Evolutionary conservation across 2,888 invertebrate species (phyloP).

Genomic region (Heterodera filipjevi): DNA sequence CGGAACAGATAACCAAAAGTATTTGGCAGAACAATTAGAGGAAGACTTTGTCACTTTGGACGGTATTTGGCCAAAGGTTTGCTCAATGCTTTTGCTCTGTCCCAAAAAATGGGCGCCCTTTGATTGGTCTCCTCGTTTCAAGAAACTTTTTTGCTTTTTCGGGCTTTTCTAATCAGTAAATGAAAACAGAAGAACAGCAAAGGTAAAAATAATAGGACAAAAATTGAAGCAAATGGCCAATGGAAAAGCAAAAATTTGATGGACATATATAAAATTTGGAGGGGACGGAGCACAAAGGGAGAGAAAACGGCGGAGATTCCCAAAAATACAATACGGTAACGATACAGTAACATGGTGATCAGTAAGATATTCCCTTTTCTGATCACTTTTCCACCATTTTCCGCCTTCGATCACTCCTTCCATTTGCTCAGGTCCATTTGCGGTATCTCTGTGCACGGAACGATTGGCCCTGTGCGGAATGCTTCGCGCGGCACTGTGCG

Average conservation of each 20-base stretch:
- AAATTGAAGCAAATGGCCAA: not conserved
- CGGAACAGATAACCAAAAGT: no score
- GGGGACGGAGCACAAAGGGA: not conserved
- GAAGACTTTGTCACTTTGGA: no score
- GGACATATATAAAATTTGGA: not conserved
- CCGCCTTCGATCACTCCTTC: constrained; percentile 48
- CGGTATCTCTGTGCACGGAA: constrained; percentile 56
- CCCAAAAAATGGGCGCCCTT: no score
- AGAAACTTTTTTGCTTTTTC: no score
- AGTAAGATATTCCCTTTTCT: not conserved
- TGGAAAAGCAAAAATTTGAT: not conserved
- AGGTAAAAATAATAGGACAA: no score
- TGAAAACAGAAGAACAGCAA: no score
- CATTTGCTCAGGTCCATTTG: constrained; percentile 59
- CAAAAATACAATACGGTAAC: not conserved
- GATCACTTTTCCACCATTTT: not conserved
- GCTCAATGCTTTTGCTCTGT: no score
- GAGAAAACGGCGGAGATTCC: not conserved
- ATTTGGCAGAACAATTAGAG: no score
- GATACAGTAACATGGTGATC: not conserved
- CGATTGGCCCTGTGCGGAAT: constrained; percentile 58
- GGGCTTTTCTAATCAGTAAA: no score
- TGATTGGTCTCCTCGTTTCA: no score
- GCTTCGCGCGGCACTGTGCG: constrained; percentile 60
- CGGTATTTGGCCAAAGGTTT: no score